A percentile compares a stretch with the other conserved stretches of the same genome.
These are phyloP conservation scores for Rhinichthys osculus DNA, from an alignment of 2,797 vertebrate genomes.

Conservation along the genomic window DNA sequence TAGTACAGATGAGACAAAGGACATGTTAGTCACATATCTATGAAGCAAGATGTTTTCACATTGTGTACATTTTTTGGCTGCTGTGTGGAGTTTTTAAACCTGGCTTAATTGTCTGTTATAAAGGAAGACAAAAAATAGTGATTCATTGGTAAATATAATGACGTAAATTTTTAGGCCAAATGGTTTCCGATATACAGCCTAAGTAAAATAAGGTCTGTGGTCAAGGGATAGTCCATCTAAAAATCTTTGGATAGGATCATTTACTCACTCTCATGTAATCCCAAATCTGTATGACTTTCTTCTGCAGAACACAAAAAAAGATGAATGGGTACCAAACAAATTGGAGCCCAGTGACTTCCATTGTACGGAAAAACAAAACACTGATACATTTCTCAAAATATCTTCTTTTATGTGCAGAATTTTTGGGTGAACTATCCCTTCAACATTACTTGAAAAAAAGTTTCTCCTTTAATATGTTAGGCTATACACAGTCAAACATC, in stretches of 20 bases:
- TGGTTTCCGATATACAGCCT: not conserved
- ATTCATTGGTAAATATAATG: not conserved
- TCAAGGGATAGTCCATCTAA: not conserved
- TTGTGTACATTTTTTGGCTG: not conserved
- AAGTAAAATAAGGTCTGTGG: conserved; percentile 1
- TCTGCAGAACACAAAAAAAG: not conserved
- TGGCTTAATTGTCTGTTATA: not conserved
- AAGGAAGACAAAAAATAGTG: not conserved
- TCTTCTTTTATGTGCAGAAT: not conserved
- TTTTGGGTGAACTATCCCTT: not conserved
- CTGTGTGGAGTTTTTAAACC: not conserved
- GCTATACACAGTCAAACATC: not conserved
- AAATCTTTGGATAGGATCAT: not conserved
- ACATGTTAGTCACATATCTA: not conserved
- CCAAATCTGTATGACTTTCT: not conserved
- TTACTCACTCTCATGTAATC: not conserved
- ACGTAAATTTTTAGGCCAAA: not conserved
- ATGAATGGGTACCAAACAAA: not conserved
- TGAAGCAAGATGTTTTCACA: conserved; percentile 9
- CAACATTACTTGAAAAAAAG: not conserved
- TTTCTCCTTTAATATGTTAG: not conserved
- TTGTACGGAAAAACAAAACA: not conserved
- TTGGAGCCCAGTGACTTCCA: not conserved
- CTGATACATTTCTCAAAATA: not conserved
- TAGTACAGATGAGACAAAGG: not conserved